Base-by-base conservation (phyloP, 2,797 vertebrate species). In the Clarias pachynema region DNA sequence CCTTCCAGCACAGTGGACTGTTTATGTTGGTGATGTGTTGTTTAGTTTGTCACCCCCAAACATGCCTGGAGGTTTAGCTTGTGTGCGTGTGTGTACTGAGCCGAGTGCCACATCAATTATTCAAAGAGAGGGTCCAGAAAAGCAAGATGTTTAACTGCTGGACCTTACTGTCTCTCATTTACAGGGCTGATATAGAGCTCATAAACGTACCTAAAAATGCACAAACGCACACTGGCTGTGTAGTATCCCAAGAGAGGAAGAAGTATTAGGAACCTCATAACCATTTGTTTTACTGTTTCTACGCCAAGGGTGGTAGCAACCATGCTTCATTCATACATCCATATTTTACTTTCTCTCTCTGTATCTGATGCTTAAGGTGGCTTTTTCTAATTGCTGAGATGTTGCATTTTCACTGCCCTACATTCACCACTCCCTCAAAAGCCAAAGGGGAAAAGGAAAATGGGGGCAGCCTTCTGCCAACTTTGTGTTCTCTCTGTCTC, bases 41-140 rank as follows among this genome's bases (percentile, higher is more conserved):
- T 94, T 95, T 94, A 95, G 94, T 93, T 95, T 95, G 94, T 94
- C 94, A 81, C 87, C 89, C 92, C 90, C 86, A 93, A 94, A 94
- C 90, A 89, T 90, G 85, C 86, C 77, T 79, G 84, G 84, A 86
- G 85, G 69, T 85, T 84, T 87, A 70, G 93, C 90, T 74, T 88
- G 86, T 90, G 89, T 79, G 88, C 78, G 40, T 83, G 85, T 83
- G 91, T 89, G 79, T 92, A 93, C 93, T 92, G 91, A 87, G 93
- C 91, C 91, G 95, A 95, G 93, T 92, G 93, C 94, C 90, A 12
- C 74, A 96, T 97, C 95, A 97, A 97, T 96, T 96, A 97, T 97
- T 97, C 93, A 97, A 44, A 89, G 89, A 91, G 95, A 91, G 91
- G 93, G 93, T 93, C 95, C 94, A 93, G 94, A 93, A 89, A 94